These are phyloP conservation scores for Brienomyrus longianalis DNA, from an alignment of 2,113 vertebrate genomes.

Conservation along the genomic window DNA sequence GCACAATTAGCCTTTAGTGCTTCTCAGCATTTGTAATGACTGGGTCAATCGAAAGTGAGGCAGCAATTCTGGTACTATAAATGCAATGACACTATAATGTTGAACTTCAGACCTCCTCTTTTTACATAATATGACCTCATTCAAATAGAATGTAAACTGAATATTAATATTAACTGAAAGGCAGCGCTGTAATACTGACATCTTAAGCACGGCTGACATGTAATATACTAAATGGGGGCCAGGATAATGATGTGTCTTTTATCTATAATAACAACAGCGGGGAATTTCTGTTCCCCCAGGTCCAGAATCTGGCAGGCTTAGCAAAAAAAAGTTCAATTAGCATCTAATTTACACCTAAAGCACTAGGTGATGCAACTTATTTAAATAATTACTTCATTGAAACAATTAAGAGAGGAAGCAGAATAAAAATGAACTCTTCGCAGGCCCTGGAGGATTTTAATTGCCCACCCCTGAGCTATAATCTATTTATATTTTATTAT, in stretches of 20 bases:
- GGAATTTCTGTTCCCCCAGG: not conserved
- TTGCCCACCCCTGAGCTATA: not conserved
- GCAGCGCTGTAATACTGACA: not conserved
- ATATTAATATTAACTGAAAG: not conserved
- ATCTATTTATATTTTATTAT: not conserved
- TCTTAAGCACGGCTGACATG: not conserved
- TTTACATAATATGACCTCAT: not conserved
- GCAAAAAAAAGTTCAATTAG: conserved; percentile 8
- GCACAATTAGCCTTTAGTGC: not conserved
- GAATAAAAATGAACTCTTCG: not conserved
- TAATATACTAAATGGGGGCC: not conserved
- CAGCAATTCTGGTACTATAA: not conserved
- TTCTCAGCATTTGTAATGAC: not conserved
- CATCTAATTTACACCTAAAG: not conserved
- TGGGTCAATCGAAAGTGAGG: not conserved
- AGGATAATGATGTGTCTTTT: not conserved
- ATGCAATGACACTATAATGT: not conserved
- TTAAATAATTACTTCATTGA: not conserved
- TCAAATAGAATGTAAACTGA: not conserved
- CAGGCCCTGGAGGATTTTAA: not conserved
- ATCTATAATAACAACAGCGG: not conserved
- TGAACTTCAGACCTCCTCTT: not conserved
- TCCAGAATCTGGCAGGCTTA: conserved; percentile 1
- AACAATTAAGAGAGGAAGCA: not conserved
- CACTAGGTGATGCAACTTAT: not conserved